Evolutionary conservation across 2,113 vertebrate genomes (phyloP).

Genomic region (Rhinogobius similis): DNA sequence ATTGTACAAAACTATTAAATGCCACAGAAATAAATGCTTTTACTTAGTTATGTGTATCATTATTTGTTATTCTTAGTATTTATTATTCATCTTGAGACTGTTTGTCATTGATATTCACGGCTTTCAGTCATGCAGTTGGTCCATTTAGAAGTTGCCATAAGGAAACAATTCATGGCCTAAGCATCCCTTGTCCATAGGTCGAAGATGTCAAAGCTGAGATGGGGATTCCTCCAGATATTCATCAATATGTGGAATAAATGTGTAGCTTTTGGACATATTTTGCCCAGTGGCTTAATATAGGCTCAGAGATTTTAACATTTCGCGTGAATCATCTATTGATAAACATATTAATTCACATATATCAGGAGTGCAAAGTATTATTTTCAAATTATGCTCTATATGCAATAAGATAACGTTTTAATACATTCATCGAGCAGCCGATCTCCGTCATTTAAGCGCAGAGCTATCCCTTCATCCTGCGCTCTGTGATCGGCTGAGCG

Average conservation of each 20-base stretch:
- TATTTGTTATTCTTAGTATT: not conserved
- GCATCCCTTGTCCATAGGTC: not conserved
- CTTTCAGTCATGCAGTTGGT: not conserved
- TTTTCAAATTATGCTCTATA: too few relatives aligned
- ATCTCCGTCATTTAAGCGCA: not conserved
- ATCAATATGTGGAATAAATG: too few relatives aligned
- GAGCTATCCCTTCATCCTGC: not conserved
- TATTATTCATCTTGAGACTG: not conserved
- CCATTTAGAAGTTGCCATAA: not conserved
- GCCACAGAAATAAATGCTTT: conserved; percentile 7
- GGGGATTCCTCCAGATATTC: too few relatives aligned
- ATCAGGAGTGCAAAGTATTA: too few relatives aligned
- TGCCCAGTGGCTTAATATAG: too few relatives aligned
- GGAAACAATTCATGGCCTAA: not conserved
- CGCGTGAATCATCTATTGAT: too few relatives aligned
- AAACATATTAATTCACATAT: too few relatives aligned
- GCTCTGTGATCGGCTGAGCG: conserved; percentile 51
- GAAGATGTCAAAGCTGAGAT: too few relatives aligned
- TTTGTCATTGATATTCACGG: not conserved
- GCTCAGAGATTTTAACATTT: too few relatives aligned
- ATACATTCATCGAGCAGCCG: too few relatives aligned
- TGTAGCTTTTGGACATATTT: too few relatives aligned
- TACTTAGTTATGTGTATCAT: not conserved
- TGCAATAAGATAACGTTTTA: too few relatives aligned
- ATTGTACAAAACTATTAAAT: conserved; percentile 7